A percentile compares a stretch with the other conserved stretches of the same genome.
phyloP scores from a whole-genome alignment of 2,888 invertebrate genomes.

The Fragum whitleyi region DNA sequence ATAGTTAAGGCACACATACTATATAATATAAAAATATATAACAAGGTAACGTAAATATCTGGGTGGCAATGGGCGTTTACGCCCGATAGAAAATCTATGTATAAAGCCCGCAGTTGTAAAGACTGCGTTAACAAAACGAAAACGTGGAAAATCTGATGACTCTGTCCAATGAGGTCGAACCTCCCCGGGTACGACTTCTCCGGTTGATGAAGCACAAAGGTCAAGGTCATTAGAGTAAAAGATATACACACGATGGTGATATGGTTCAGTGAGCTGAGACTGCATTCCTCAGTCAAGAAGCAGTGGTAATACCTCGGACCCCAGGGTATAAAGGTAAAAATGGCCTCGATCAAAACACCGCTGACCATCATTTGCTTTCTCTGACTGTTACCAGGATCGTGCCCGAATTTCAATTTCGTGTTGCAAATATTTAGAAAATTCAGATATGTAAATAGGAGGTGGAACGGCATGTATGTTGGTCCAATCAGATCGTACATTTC shows the following conservation, averaged over 20 bases:
- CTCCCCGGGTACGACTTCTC: conserved; percentile 73
- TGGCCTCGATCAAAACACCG: conserved; percentile 49
- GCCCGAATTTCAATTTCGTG: conserved; percentile 62
- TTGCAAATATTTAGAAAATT: conserved; percentile 62
- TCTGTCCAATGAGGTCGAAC: conserved; percentile 76
- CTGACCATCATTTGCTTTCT: conserved; percentile 58
- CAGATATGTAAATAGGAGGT: conserved; percentile 55
- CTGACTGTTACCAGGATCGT: conserved; percentile 52
- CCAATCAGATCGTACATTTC: conserved; percentile 54
- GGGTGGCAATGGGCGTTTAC: conserved; percentile 61
- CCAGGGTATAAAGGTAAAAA: conserved; percentile 60
- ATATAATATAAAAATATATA: conserved; percentile 35
- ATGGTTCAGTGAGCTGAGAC: conserved; percentile 65
- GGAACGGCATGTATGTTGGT: conserved; percentile 40
- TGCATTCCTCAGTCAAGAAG: conserved; percentile 36
- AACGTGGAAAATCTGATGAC: conserved; percentile 70
- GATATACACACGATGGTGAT: conserved; percentile 53
- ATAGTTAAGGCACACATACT: conserved; percentile 39
- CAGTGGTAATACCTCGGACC: conserved; percentile 60
- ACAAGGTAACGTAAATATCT: conserved; percentile 31
- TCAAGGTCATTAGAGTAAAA: conserved; percentile 56
- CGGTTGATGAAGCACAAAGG: conserved; percentile 73
- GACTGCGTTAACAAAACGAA: conserved; percentile 57
- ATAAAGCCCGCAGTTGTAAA: conserved; percentile 58
- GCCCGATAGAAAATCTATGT: conserved; percentile 47